phyloP scores from a whole-genome alignment of 2,113 vertebrate species.

The Galemys pyrenaicus region DNA sequence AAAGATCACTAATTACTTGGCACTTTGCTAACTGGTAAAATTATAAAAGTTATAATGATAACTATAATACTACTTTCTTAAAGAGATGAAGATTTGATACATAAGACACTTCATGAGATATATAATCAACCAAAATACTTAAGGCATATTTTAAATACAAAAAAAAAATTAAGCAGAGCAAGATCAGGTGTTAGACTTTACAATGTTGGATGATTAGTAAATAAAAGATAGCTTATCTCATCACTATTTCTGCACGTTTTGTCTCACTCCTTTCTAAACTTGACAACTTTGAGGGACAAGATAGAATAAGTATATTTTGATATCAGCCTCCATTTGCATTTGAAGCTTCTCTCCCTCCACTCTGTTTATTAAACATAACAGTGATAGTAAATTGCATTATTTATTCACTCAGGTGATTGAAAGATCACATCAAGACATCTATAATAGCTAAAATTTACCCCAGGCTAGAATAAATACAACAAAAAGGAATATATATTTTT shows the following conservation, averaged over 20 bases:
- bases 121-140: not conserved
- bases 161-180: not conserved
- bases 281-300: not conserved
- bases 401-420: not conserved
- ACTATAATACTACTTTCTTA: not conserved
- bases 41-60: not conserved
- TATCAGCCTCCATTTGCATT: not conserved
- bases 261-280: not conserved
- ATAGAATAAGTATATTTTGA: not conserved
- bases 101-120: not conserved
- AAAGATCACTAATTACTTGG: too few relatives aligned
- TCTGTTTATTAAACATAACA: not conserved
- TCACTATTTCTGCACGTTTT: not conserved
- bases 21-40: too few relatives aligned
- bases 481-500: slow-evolving; percentile 9
- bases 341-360: not conserved
- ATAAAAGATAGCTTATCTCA: not conserved
- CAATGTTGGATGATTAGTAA: not conserved
- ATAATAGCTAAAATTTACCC: not conserved
- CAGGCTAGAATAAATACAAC: not conserved
- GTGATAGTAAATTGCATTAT: not conserved
- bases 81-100: not conserved
- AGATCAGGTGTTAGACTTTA: not conserved
- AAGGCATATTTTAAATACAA: not conserved
- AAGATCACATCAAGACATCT: not conserved